phyloP scores from a whole-genome alignment of 2,797 vertebrate genomes.

The Leucoraja ocellata region DNA sequence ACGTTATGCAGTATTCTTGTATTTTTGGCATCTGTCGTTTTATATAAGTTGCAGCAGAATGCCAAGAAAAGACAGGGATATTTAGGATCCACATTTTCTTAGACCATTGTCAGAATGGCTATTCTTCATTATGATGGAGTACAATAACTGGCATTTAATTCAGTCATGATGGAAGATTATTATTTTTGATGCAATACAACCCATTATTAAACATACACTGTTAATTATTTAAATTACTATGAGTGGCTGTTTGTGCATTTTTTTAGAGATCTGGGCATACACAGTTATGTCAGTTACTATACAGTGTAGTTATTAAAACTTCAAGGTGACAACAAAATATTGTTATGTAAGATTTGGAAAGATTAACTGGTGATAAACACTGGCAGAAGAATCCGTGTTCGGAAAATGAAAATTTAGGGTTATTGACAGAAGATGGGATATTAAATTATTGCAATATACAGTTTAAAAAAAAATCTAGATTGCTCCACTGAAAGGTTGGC shows the following conservation, averaged over 20 bases:
- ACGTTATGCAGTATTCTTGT: neutral
- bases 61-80: no score
- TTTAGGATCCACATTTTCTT: neutral
- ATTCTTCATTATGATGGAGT: neutral
- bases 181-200: neutral
- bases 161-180: neutral
- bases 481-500: neutral
- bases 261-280: neutral
- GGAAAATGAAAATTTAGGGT: neutral
- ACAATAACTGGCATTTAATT: neutral
- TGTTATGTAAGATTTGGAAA: neutral
- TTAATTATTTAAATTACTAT: neutral
- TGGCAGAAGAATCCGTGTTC: neutral
- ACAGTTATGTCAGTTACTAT: no score
- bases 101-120: neutral
- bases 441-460: neutral
- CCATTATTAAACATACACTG: neutral
- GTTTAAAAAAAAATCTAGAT: neutral
- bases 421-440: neutral
- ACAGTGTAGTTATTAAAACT: neutral
- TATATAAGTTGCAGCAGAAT: neutral
- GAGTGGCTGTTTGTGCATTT: neutral
- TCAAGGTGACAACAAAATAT: neutral
- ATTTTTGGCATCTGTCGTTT: neutral
- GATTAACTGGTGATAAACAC: neutral